Conservation (phyloP, 2,888 invertebrate genomes). For the Pherbina coryleti region DNA sequence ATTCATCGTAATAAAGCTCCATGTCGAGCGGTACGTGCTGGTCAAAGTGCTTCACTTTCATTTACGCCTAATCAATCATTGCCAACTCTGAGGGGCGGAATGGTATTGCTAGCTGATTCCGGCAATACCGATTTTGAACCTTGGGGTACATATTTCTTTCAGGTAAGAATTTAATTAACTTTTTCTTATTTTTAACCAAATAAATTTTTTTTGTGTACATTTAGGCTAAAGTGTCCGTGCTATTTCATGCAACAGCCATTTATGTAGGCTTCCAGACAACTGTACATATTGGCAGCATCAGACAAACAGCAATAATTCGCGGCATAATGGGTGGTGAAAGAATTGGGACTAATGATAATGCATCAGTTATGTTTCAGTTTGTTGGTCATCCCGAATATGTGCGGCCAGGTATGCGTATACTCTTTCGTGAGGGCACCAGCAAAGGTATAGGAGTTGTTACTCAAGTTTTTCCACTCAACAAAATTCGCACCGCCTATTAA, state of each 20-base stretch:
- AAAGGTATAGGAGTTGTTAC: constrained; percentile 90
- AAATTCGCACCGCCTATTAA: constrained; percentile 44
- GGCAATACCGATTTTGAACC: constrained; percentile 70
- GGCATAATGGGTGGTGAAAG: constrained; percentile 74
- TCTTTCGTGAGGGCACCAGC: constrained; percentile 86
- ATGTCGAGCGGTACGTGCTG: constrained; percentile 87
- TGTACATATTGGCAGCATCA: constrained; percentile 94
- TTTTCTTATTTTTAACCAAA: not conserved
- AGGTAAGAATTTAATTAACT: constrained; percentile 66
- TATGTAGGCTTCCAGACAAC: constrained; percentile 90
- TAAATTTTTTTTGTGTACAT: constrained; percentile 57
- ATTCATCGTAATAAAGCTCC: constrained; percentile 94
- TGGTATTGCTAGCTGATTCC: constrained; percentile 80
- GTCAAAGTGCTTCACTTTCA: constrained; percentile 88
- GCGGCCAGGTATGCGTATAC: constrained; percentile 79
- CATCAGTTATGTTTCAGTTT: constrained; percentile 90
- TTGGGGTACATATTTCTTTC: constrained; percentile 75
- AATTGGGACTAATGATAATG: constrained; percentile 84
- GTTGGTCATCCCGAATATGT: constrained; percentile 91
- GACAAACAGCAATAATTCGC: constrained; percentile 93
- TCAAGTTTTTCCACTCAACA: constrained; percentile 77
- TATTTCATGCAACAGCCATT: constrained; percentile 89
- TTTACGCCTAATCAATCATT: constrained; percentile 69
- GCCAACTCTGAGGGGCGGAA: constrained; percentile 81
- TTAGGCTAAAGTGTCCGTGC: constrained; percentile 88